Evolutionary conservation across 64 coral and sea anemone genomes (phyloP).

Genomic region (Montipora cactus): DNA sequence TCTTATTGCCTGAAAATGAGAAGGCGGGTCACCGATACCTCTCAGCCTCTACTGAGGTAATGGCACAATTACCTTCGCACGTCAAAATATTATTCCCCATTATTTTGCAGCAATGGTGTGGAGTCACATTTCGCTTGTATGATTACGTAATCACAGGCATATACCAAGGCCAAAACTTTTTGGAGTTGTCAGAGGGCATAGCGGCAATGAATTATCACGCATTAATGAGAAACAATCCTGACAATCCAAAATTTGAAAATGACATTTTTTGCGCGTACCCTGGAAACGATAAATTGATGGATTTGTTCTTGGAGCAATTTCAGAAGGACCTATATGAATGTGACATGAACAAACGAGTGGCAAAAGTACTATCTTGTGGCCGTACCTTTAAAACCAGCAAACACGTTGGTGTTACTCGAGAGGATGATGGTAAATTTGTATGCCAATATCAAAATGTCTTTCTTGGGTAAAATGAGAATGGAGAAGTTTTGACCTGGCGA

Average conservation of each 20-base stretch:
- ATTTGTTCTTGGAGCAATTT: constrained; percentile 62
- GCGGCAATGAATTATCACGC: constrained; percentile 53
- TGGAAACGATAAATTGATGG: constrained; percentile 77
- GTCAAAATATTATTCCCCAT: background rate
- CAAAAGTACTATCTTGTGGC: too few species aligned
- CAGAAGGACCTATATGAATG: background rate
- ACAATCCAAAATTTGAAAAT: constrained; percentile 17
- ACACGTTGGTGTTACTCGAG: too few species aligned
- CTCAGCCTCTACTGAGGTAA: constrained; percentile 47
- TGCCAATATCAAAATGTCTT: too few species aligned
- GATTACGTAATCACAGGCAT: constrained; percentile 12
- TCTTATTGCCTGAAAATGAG: background rate
- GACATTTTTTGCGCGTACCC: constrained; percentile 41
- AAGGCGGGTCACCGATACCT: constrained; percentile 50
- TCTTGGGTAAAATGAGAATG: too few species aligned
- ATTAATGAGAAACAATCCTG: constrained; percentile 1
- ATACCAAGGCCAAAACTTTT: constrained; percentile 39
- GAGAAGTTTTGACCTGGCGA: too few species aligned
- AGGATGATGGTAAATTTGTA: too few species aligned
- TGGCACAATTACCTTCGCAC: background rate
- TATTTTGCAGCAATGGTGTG: constrained; percentile 51
- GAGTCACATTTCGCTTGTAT: background rate
- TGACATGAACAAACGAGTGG: too few species aligned
- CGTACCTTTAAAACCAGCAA: too few species aligned
- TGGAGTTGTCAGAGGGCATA: constrained; percentile 49